Conservation (phyloP, 2,113 vertebrate genomes). For the Bolborhynchus lineola region DNA sequence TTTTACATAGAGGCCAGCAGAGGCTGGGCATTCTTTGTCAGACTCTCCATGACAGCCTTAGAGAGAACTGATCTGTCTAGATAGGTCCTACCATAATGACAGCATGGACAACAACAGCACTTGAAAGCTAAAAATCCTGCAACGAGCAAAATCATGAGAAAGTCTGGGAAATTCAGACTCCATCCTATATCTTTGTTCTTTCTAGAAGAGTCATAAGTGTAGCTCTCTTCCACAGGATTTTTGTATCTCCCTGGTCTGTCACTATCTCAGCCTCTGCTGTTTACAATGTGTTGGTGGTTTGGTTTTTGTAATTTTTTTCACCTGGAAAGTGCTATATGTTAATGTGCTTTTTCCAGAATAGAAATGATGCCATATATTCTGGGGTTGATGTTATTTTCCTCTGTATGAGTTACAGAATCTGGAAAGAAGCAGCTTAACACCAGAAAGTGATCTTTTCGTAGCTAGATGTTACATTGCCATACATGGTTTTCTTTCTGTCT, state of each 20-base stretch:
- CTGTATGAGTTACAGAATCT: neutral
- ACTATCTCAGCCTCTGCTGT: neutral
- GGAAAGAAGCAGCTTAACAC: neutral
- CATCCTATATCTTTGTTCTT: neutral
- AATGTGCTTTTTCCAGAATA: neutral
- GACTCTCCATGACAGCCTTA: neutral
- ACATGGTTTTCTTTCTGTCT: neutral
- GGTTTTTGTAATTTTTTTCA: neutral
- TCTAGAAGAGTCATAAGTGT: neutral
- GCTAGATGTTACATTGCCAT: neutral
- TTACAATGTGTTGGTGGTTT: neutral
- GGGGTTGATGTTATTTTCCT: neutral
- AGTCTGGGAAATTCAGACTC: neutral
- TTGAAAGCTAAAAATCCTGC: neutral
- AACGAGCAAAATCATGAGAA: neutral
- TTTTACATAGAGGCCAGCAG: constrained; percentile 66
- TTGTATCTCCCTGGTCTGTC: neutral
- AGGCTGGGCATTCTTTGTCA: constrained; percentile 28
- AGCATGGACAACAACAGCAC: neutral
- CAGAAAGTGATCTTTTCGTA: neutral
- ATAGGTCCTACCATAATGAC: neutral
- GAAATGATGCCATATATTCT: neutral
- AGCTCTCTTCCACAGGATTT: neutral
- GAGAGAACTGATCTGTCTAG: neutral
- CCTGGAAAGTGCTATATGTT: neutral